Conservation (phyloP, 23 tunicate species). For the Diplosoma virens region DNA sequence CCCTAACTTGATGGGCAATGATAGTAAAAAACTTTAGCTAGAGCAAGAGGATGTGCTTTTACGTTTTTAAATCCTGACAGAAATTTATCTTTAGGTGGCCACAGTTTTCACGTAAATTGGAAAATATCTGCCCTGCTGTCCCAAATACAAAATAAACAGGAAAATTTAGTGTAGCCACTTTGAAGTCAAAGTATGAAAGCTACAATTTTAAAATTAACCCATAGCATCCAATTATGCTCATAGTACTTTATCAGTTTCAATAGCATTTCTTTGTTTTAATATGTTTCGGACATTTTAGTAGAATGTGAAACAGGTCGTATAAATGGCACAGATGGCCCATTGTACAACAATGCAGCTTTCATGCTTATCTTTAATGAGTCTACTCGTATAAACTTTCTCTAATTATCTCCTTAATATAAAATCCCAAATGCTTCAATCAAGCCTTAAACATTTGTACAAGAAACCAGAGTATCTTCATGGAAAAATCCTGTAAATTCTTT, state of each 20-base stretch:
- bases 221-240: constrained; percentile 22
- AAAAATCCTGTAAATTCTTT: constrained; percentile 15
- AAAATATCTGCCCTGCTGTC: constrained; percentile 1
- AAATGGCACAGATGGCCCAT: not conserved
- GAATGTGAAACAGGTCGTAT: constrained; percentile 8
- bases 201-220: constrained; percentile 22
- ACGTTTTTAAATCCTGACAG: constrained; percentile 8
- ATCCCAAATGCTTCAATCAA: not conserved
- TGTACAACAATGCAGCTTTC: constrained; percentile 29
- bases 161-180: constrained; percentile 14
- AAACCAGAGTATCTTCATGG: not conserved
- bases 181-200: constrained; percentile 16
- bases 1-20: constrained; percentile 14
- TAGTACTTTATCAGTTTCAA: constrained; percentile 12
- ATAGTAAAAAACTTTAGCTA: not conserved
- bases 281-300: constrained; percentile 3
- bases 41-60: constrained; percentile 7
- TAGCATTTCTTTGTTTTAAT: constrained; percentile 14
- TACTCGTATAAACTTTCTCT: constrained; percentile 17
- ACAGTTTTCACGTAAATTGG: not conserved
- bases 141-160: not conserved
- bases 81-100: constrained; percentile 4
- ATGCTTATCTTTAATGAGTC: constrained; percentile 21
- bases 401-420: not conserved
- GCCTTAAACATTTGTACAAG: not conserved